Evolutionary conservation across 2,888 invertebrate genomes (phyloP).

Genomic region (Therioaphis trifolii): DNA sequence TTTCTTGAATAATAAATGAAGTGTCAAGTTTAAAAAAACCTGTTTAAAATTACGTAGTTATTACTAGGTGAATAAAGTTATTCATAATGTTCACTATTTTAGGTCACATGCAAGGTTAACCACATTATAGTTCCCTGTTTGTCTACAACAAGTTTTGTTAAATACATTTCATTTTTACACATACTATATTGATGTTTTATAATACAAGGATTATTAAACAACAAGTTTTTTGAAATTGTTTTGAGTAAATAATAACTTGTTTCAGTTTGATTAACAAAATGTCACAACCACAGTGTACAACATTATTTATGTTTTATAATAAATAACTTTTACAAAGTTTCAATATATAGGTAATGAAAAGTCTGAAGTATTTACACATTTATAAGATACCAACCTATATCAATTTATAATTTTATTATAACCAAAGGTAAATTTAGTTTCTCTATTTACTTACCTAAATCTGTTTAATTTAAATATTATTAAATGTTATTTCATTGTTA

Average conservation of each 20-base stretch:
- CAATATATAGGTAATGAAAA: no score
- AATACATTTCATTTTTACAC: neutral
- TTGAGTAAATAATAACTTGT: neutral
- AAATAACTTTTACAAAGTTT: no score
- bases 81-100: slow-evolving; percentile 47
- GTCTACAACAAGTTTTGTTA: slow-evolving; percentile 33
- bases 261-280: neutral
- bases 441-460: no score
- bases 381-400: no score
- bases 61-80: neutral
- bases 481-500: no score
- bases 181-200: neutral
- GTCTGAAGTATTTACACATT: no score
- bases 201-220: neutral
- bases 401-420: no score
- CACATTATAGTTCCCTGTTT: slow-evolving; percentile 10
- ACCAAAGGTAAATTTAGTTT: no score
- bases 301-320: no score
- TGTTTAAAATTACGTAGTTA: neutral
- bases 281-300: no score
- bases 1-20: neutral
- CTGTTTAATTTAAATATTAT: no score
- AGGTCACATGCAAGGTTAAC: slow-evolving; percentile 59
- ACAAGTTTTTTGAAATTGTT: slow-evolving; percentile 16
- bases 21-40: neutral